Evolutionary conservation across 2,888 invertebrate genomes (phyloP).

Genomic region (Scrobipalpa costella): DNA sequence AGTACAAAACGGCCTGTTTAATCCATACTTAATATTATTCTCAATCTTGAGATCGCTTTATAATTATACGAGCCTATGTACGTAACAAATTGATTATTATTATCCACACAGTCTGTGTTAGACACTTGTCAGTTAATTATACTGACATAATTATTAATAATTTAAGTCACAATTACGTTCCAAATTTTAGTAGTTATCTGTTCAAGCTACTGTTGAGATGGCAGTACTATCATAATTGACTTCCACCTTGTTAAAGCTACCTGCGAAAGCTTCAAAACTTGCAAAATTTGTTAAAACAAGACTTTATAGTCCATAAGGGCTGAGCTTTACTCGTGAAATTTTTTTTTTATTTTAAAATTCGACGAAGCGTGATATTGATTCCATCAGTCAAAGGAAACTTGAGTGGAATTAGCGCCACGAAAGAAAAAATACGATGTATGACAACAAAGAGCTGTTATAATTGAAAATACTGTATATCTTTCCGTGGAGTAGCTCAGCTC

Average conservation of each 20-base stretch:
- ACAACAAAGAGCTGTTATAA: no score
- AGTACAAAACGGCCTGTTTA: no score
- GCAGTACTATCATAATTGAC: conserved; percentile 14
- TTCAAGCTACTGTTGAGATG: conserved; percentile 2
- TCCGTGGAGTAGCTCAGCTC: no score
- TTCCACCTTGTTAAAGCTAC: conserved; percentile 16
- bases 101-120: no score
- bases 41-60: no score
- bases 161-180: neutral
- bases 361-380: conserved; percentile 49
- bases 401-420: neutral
- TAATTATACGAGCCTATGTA: no score
- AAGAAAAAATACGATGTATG: neutral
- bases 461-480: no score
- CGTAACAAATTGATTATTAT: no score
- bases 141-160: neutral
- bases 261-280: conserved; percentile 14
- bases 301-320: conserved; percentile 22
- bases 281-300: conserved; percentile 18
- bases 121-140: neutral
- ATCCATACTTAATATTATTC: no score
- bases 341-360: conserved; percentile 45
- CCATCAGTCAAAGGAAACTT: conserved; percentile 44
- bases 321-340: conserved; percentile 36
- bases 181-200: neutral